A percentile compares a stretch with the other conserved stretches of the same genome.
These are phyloP conservation scores for Xestia ashworthii DNA, from an alignment of 2,888 invertebrate species.

Conservation along the genomic window DNA sequence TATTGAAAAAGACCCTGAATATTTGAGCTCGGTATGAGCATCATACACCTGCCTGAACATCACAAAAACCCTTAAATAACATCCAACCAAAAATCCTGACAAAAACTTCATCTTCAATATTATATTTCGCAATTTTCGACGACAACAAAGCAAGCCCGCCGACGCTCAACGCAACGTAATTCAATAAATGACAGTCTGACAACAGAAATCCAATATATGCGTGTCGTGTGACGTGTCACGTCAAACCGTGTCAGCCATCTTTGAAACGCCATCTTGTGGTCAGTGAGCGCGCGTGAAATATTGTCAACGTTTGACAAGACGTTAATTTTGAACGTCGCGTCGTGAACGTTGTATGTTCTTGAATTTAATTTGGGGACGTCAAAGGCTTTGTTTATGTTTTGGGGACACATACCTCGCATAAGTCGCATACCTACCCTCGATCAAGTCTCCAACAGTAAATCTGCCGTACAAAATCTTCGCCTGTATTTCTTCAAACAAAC, in stretches of 20 bases:
- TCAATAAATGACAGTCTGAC: slow-evolving; percentile 73
- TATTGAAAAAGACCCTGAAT: slow-evolving; percentile 2
- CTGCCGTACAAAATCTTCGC: not conserved
- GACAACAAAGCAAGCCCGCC: slow-evolving; percentile 56
- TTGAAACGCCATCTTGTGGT: slow-evolving; percentile 65
- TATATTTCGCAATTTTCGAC: slow-evolving; percentile 45
- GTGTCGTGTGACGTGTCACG: slow-evolving; percentile 70
- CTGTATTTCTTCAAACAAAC: slow-evolving; percentile 10
- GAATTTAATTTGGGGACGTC: slow-evolving; percentile 59
- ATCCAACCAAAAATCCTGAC: slow-evolving; percentile 31
- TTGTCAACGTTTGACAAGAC: slow-evolving; percentile 60
- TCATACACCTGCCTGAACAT: slow-evolving; percentile 10
- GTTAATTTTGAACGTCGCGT: slow-evolving; percentile 62
- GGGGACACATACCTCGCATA: slow-evolving; percentile 26
- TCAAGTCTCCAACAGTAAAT: slow-evolving; percentile 22
- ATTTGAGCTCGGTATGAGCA: slow-evolving; percentile 8
- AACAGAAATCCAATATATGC: slow-evolving; percentile 78
- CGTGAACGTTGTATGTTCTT: slow-evolving; percentile 39
- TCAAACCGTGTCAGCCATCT: slow-evolving; percentile 65
- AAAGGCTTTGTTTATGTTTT: slow-evolving; percentile 45
- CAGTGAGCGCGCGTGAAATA: slow-evolving; percentile 64
- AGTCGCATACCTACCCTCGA: slow-evolving; percentile 12
- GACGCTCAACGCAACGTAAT: slow-evolving; percentile 59
- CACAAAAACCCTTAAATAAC: slow-evolving; percentile 18
- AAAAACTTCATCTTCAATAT: slow-evolving; percentile 51